phyloP scores from a whole-genome alignment of 2,113 vertebrate genomes.

The Jacana jacana region DNA sequence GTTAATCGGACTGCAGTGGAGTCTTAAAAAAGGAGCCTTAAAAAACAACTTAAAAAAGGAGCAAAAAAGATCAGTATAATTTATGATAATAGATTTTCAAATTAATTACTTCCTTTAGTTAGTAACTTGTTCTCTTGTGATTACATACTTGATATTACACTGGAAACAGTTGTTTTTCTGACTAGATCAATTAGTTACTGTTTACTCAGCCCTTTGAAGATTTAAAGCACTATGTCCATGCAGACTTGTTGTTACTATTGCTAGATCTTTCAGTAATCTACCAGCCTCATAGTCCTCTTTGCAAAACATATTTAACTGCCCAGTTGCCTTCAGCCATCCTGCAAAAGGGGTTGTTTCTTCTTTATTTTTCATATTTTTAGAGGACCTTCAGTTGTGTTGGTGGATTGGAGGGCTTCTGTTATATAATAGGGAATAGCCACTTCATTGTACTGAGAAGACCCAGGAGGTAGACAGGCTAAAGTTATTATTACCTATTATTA shows the following conservation, averaged over 20 bases:
- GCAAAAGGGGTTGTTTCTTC: neutral
- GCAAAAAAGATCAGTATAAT: conserved; percentile 37
- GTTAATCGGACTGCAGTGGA: conserved; percentile 64
- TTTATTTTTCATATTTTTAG: neutral
- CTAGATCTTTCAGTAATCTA: neutral
- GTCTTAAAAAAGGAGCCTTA: conserved; percentile 23
- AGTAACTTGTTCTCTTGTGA: conserved; percentile 53
- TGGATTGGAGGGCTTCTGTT: neutral
- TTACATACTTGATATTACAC: neutral
- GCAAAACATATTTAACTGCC: neutral
- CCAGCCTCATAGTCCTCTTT: neutral
- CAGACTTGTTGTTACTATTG: neutral
- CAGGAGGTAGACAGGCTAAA: neutral
- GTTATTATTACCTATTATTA: conserved; percentile 31
- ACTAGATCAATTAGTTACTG: conserved; percentile 63
- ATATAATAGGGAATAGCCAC: neutral
- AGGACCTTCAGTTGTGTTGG: neutral
- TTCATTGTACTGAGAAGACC: neutral
- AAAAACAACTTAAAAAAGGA: conserved; percentile 48
- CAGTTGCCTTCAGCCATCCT: neutral
- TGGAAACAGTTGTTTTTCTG: conserved; percentile 41
- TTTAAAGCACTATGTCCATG: conserved; percentile 36
- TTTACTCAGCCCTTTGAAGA: conserved; percentile 58
- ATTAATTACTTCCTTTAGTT: conserved; percentile 55
- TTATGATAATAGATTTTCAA: conserved; percentile 71